Base-by-base conservation (phyloP, 2,888 invertebrate species). In the Physocephala rufipes region DNA sequence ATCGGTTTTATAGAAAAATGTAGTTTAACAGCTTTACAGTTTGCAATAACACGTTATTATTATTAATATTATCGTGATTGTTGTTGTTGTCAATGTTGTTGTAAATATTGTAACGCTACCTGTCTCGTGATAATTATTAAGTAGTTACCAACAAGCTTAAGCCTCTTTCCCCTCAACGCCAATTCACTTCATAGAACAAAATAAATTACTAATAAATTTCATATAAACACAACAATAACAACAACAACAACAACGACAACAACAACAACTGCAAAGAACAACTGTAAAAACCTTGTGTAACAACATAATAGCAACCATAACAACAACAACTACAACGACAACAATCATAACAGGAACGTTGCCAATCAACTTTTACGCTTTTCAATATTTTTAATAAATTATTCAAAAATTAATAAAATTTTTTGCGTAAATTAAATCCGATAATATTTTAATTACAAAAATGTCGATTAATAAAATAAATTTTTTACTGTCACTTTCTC, bases 311-410 rank as follows among this genome's bases (percentile, higher is more conserved):
- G 24, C 53, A 55, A 28, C 58, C 15, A 28, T 2, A 24, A 58
- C 58, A 58, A 24, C 58, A 58, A 58, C 24, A 58, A 13, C 7
- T n/a, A n/a, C n/a, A n/a, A n/a, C n/a, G n/a, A n/a, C n/a, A n/a
- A n/a, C n/a, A n/a, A n/a, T n/a, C n/a, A n/a, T n/a, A n/a, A n/a
- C n/a, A 51, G 16, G n/a, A 51, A 53, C 53, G 53, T 28, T 28
- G 16, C 58, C 28, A 58, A 58, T 58, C 13, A 58, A 16, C 58
- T 26, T 36, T 36, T 36, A 28, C 26, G 58, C 58, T 15, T 1
- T 58, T 58, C 26, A 28, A 58, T 58, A 36, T 58, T 26, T 58
- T 15, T 28, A 58, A 28, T 58, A 58, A 24, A 49, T 36, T 9
- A 2, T 9, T 21, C 12, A 7, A 58, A 28, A 58, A 58, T 1